Conservation (phyloP, 2,888 invertebrate genomes). For the Papilio protenor region DNA sequence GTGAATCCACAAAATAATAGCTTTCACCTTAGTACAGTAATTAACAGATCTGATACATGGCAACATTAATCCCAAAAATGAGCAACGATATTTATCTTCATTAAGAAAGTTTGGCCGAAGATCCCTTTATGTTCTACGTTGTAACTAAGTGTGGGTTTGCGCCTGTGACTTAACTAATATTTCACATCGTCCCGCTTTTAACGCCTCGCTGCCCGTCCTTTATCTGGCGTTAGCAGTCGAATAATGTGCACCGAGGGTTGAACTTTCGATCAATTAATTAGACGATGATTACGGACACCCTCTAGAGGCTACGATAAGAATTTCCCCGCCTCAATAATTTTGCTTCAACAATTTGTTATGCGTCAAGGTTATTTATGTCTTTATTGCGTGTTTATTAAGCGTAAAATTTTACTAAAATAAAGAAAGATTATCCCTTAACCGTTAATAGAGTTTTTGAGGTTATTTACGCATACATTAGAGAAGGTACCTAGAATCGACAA, state of each 20-base stretch:
- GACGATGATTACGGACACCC: conserved; percentile 74
- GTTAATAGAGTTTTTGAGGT: background rate
- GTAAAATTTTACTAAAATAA: background rate
- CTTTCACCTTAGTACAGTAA: conserved; percentile 47
- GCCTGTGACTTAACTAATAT: conserved; percentile 80
- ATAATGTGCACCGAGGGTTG: conserved; percentile 79
- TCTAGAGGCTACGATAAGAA: conserved; percentile 52
- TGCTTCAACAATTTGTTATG: conserved; percentile 17
- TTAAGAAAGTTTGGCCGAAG: conserved; percentile 80
- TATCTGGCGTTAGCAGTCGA: conserved; percentile 78
- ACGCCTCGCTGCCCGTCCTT: conserved; percentile 77
- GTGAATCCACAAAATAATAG: conserved; percentile 29
- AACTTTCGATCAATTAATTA: conserved; percentile 84
- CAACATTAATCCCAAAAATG: conserved; percentile 80
- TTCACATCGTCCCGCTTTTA: conserved; percentile 79
- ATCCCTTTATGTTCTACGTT: conserved; percentile 80
- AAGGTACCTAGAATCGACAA: background rate
- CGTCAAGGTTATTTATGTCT: conserved; percentile 16
- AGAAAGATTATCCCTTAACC: background rate
- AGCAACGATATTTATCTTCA: conserved; percentile 82
- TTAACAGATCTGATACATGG: conserved; percentile 67
- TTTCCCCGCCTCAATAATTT: conserved; percentile 21
- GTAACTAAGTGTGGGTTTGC: conserved; percentile 77
- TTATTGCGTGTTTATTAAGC: background rate
- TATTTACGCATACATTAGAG: background rate